Conservation (phyloP, 1,140 invertebrate species). For the Mizuhopecten yessoensis region DNA sequence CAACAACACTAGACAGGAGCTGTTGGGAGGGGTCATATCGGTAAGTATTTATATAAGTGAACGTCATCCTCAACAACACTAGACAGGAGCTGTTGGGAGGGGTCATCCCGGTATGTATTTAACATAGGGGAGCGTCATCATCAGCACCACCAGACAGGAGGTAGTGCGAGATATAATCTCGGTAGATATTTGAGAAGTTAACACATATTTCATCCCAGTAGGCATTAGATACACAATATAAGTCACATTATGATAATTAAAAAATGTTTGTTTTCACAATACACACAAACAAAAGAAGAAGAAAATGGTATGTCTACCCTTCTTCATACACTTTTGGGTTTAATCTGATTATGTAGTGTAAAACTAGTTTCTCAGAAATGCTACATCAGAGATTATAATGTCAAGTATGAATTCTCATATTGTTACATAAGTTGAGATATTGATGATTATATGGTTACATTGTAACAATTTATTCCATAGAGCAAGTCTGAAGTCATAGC, state of each 20-base stretch:
- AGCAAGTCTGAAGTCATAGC: slow-evolving; percentile 91
- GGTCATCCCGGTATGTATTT: neutral
- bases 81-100: neutral
- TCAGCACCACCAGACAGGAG: neutral
- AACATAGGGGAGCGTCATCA: neutral
- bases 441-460: no score
- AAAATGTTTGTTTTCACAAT: no score
- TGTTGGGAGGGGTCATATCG: slow-evolving; percentile 55
- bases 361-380: no score
- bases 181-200: neutral
- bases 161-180: neutral
- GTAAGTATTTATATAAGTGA: slow-evolving; percentile 47
- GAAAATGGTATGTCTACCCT: no score
- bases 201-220: neutral
- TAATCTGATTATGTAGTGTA: no score
- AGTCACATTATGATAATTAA: no score
- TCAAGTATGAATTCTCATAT: no score
- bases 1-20: slow-evolving; percentile 50
- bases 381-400: no score
- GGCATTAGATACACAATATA: neutral
- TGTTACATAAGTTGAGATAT: no score
- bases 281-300: no score
- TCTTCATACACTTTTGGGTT: no score
- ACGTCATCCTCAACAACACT: neutral
- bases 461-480: slow-evolving; percentile 81